Percentiles rank a stretch among this genome's conserved stretches.
Conservation (phyloP, 2,797 vertebrate genomes). For the Apogon hyalosoma region DNA sequence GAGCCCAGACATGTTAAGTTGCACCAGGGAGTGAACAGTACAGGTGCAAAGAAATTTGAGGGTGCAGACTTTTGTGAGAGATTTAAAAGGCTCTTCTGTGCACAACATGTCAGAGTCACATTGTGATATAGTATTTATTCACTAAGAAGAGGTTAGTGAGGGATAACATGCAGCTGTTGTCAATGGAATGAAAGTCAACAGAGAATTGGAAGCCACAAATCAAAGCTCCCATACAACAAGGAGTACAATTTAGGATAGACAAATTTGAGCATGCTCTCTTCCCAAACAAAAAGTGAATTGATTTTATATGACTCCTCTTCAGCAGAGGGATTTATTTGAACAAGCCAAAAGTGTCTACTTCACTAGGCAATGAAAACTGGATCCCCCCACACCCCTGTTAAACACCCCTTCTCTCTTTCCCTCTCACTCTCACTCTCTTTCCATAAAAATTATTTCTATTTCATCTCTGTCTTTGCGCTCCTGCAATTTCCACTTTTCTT, state of each 20-base stretch:
- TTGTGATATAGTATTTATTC: constrained; percentile 20
- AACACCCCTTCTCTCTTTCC: constrained; percentile 19
- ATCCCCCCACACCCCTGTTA: constrained; percentile 28
- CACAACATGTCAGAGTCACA: background rate
- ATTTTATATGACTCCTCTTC: constrained; percentile 71
- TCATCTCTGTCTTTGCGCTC: constrained; percentile 27
- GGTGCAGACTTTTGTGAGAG: constrained; percentile 1
- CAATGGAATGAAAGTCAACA: constrained; percentile 24
- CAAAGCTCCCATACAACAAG: constrained; percentile 32
- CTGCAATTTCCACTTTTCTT: constrained; percentile 65
- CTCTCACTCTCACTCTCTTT: constrained; percentile 30
- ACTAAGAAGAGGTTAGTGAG: constrained; percentile 22
- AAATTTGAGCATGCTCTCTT: constrained; percentile 51
- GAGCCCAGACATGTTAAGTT: constrained; percentile 33
- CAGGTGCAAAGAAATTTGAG: constrained; percentile 18
- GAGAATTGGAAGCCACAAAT: constrained; percentile 21
- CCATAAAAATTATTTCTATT: constrained; percentile 45
- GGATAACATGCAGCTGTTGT: constrained; percentile 17
- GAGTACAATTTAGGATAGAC: constrained; percentile 50
- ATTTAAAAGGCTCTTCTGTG: constrained; percentile 15
- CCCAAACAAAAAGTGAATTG: constrained; percentile 70
- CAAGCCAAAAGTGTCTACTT: constrained; percentile 69
- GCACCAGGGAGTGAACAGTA: background rate
- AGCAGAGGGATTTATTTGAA: constrained; percentile 68
- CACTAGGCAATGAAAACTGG: constrained; percentile 60